Base-by-base conservation (phyloP, 1,140 invertebrate genomes). In the Pseudachorutes palmiensis region DNA sequence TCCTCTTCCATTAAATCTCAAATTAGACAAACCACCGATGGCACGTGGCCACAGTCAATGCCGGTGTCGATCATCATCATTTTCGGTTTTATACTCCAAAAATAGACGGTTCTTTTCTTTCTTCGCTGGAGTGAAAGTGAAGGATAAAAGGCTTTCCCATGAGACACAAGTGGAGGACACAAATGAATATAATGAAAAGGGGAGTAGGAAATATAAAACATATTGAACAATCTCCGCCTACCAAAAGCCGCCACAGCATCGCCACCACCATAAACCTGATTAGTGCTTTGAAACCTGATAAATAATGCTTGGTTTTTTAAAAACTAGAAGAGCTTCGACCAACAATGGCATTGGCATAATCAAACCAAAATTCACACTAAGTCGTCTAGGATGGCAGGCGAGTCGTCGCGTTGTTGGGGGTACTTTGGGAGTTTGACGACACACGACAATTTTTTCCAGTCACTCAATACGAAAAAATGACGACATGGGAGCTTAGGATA, bases 21-120 rank as follows among this genome's bases (percentile, higher is more conserved):
- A 55, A 55, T 55, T 55, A 55, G 51, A 55, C 51, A 55, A 55
- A 55, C 51, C 51, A 55, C 51, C 12, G 51, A 55, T 26, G 51
- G 24, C 51, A 55, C 51, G 51, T 26, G 51, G 24, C 51, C 51
- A 14, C 51, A 55, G 51, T 55, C 51, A 55, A 55, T 55, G 12
- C 12, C 51, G 51, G 51, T 55, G 51, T 55, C 51, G 14, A 55
- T 41, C 36, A 41, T 55, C 51, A 55, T 55, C 51, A 26, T 55
- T 26, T 16, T 55, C 51, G 12, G 9, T 5, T 24, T 22, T 14
- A 9, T 41, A 41, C 19, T 41, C 5, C 19, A 41, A 41, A 41
- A 41, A 19, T 41, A 41, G n/a, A n/a, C n/a, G n/a, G n/a, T n/a
- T n/a, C n/a, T n/a, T n/a, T n/a, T n/a, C n/a, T n/a, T n/a, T n/a